Evolutionary conservation across 2,888 invertebrate species (phyloP).

Genomic region (Hypena proboscidalis): DNA sequence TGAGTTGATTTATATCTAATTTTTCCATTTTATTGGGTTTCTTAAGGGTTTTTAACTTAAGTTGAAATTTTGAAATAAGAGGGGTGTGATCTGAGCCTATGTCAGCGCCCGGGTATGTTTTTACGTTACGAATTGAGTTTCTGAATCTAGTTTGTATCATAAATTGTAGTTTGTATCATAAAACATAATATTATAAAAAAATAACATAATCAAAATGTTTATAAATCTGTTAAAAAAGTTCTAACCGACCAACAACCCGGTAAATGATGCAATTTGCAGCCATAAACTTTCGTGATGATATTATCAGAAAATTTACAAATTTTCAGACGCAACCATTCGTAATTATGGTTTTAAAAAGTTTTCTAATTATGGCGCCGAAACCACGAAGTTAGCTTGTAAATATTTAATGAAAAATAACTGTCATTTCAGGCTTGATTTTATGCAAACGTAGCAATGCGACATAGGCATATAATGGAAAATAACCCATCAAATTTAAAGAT

Average conservation of each 20-base stretch:
- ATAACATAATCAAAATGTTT: background rate
- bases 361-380: constrained; percentile 53
- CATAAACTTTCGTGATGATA: constrained; percentile 39
- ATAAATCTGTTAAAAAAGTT: constrained; percentile 21
- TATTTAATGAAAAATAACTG: constrained; percentile 50
- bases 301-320: constrained; percentile 32
- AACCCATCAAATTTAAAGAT: constrained; percentile 3
- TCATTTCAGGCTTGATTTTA: constrained; percentile 39
- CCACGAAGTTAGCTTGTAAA: constrained; percentile 52
- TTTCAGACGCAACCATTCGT: constrained; percentile 40
- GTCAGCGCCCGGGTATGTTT: no score
- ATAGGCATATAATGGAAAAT: constrained; percentile 16
- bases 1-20: no score
- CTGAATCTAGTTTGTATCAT: no score
- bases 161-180: no score
- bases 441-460: constrained; percentile 14
- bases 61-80: no score
- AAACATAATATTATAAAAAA: no score
- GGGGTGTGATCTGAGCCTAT: no score
- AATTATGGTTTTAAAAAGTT: constrained; percentile 53
- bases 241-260: constrained; percentile 27
- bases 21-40: no score
- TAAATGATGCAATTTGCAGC: constrained; percentile 39
- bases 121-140: no score
- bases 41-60: no score